phyloP scores from a whole-genome alignment of 2,113 vertebrate genomes.

The Pycnonotus jocosus region DNA sequence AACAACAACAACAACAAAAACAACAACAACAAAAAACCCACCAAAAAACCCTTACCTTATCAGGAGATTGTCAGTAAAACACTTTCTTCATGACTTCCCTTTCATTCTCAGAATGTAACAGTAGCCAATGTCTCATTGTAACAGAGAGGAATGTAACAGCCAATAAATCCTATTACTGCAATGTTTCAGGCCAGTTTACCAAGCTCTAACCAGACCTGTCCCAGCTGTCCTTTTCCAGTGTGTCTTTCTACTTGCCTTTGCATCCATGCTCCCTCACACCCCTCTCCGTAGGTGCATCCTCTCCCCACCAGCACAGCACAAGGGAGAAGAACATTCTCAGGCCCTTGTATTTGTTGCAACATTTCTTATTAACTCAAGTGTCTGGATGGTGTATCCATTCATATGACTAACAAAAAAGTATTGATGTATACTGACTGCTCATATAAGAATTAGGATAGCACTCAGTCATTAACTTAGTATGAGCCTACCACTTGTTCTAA shows the following conservation, averaged over 20 bases:
- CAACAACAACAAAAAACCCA: too few relatives aligned
- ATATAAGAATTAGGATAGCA: neutral
- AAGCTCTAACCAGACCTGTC: neutral
- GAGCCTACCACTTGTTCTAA: neutral
- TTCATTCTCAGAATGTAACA: too few relatives aligned
- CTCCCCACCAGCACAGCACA: neutral
- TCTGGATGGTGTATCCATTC: neutral
- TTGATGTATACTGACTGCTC: neutral
- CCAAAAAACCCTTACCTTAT: neutral
- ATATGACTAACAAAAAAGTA: neutral
- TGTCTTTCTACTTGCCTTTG: neutral
- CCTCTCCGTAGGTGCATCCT: neutral
- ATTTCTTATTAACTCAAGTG: neutral
- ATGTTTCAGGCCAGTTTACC: neutral
- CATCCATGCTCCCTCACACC: accelerated
- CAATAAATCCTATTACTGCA: neutral
- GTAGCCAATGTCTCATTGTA: too few relatives aligned
- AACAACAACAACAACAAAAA: too few relatives aligned
- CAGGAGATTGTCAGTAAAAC: neutral
- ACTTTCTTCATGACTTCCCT: neutral
- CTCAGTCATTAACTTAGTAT: neutral
- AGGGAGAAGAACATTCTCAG: neutral
- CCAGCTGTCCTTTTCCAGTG: neutral
- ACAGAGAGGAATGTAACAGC: neutral
- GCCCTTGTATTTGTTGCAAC: neutral